Base-by-base conservation (phyloP, 2,888 invertebrate species). In the Epistrophella euchroma region DNA sequence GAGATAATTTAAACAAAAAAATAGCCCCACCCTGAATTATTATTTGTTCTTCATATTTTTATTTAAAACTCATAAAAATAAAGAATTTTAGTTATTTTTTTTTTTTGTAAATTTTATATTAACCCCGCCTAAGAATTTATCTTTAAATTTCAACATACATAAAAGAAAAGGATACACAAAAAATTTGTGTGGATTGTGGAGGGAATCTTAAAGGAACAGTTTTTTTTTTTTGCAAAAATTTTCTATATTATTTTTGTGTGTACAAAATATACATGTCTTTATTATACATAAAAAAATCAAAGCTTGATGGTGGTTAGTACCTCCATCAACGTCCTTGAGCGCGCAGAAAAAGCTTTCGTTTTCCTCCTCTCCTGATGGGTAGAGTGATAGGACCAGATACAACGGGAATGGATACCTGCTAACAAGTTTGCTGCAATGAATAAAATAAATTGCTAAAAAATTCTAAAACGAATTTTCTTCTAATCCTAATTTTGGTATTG, bases 281-380 rank as follows among this genome's bases (percentile, higher is more conserved):
- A 82, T 86, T 81, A 86, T 86, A 86, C 86, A 86, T 75, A 86
- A 82, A 86, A 60, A 68, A 86, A 86, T 86, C 86, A 86, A 82
- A 86, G 86, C 86, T 86, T 82, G 77, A 71, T 77, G 77, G 43
- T 78, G 72, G 86, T 77, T 76, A 75, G 82, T 71, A 73, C 58
- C 77, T 58, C 74, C 66, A 40, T 75, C 71, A 86, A 86, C 86
- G 86, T 86, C 86, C 86, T 86, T 86, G 86, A 82, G 82, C 82
- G 82, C 86, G 86, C 86, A 86, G 77, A 86, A 71, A 64, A 72
- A 86, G 85, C 85, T 85, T 86, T 86, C 74, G 72, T 68, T 77
- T 77, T 71, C 43, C 58, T 82, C 74, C 55, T 68, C 68, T 74
- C 66, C 70, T 77, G 25, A 25, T 25, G 66, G 74, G 58, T 40